phyloP scores from a whole-genome alignment of 1,140 invertebrate species.

The Trinorchestia longiramus region DNA sequence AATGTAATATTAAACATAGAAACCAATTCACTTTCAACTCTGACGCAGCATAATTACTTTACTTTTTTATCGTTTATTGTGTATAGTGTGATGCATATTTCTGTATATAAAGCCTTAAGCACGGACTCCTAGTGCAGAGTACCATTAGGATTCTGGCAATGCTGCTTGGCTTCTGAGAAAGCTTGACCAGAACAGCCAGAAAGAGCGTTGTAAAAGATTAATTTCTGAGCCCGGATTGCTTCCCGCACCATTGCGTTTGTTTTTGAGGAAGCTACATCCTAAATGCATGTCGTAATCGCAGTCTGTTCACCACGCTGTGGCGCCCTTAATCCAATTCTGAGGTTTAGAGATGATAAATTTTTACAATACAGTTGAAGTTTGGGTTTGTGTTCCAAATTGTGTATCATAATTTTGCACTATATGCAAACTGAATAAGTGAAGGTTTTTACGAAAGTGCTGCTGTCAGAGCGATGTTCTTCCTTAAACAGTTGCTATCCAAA shows the following conservation, averaged over 20 bases:
- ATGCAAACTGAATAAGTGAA: not conserved
- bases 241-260: not conserved
- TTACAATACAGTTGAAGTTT: not conserved
- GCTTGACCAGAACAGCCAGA: not conserved
- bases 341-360: not conserved
- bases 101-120: not conserved
- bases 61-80: not conserved
- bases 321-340: not conserved
- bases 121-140: not conserved
- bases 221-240: not conserved
- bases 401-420: not conserved
- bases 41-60: not conserved
- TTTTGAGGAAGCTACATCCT: not conserved
- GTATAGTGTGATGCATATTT: not conserved
- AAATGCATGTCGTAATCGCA: not conserved
- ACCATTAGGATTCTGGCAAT: constrained; percentile 6
- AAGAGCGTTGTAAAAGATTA: constrained; percentile 29
- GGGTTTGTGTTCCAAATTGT: not conserved
- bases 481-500: too few relatives aligned
- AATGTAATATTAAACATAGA: not conserved
- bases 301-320: not conserved
- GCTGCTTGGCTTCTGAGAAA: not conserved
- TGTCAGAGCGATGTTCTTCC: too few relatives aligned
- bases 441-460: not conserved
- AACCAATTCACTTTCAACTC: not conserved